Evolutionary conservation across 2,888 invertebrate genomes (phyloP), one percentile per base, ranked within the genome.

Genomic region (Melipona bicolor): DNA sequence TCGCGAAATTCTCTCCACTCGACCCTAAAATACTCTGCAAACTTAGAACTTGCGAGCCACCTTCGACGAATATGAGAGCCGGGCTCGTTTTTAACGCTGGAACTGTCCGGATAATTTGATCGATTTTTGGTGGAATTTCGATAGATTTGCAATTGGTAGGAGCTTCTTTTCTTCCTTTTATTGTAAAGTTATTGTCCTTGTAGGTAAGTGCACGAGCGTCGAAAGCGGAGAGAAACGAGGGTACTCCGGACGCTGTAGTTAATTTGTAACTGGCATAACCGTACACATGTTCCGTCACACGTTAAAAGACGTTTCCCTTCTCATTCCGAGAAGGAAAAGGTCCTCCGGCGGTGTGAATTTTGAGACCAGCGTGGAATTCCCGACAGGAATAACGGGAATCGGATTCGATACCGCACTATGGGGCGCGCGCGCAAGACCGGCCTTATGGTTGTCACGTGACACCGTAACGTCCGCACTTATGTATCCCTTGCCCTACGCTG

Each of bases 371-470:
- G 32, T 36, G 79, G 61, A 74, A 49, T 85, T 52, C 75, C 43
- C 69, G 27, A 54, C 43, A 69, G 77, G 65, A 61, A 78, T 87
- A 82, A 81, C 79, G 75, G 87, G 82, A 87, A 80, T 61, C 49
- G 62, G 32, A 62, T 71, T 81, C 74, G 65, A 27, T 75, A 72
- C 32, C 64, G 50, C 64, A 15, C 43, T 49, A 77, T 75, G 81
- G 68, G 67, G 72, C 79, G 50, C 67, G 72, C 79, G 43, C 67
- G 67, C 83, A 56, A 56, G 71, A 43, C n/a, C 64, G 21, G 64
- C 68, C 81, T 84, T 87, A 89, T 87, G 87, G 87, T 86, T 81
- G 88, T 85, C 88, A 89, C 83, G 88, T 89, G 89, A 90, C 85
- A 89, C 89, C 85, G 75, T 86, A 87, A 82, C 76, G 84, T 81